Evolutionary conservation across 2,797 vertebrate species (phyloP), one percentile per base, ranked within the genome.

Genomic region (Eulemur coronatus): DNA sequence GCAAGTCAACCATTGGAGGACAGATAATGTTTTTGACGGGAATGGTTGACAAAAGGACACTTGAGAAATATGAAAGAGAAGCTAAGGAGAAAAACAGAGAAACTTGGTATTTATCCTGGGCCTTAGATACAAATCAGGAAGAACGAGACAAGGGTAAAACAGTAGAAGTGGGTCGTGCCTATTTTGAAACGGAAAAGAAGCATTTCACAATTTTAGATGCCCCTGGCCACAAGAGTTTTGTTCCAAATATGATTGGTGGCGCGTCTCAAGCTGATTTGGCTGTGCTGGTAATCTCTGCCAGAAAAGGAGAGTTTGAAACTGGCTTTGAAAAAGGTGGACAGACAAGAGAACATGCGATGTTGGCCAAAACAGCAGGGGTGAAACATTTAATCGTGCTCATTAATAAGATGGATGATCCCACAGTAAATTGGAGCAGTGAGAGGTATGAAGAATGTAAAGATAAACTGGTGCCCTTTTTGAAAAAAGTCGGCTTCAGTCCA

Each of bases 361-460:
- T 99, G 98, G 99, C 99, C 97, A 99, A 99, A 98, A 99, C 99
- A 35, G 99, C 99, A 2, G 99, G 99, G 35, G 99, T 99, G 89
- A 99, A 99, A 97, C 99, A 99, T 98, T 99, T 99, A 98, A 99
- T 99, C 97, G 99, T 99, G 97, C 99, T 99, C 96, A 99, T 99
- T 98, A 99, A 99, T 98, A 99, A 99, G 98, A 99, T 99, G 99
- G 99, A 99, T 43, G 99, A 99, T 97, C 99, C 99, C 43, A 99
- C 99, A 78, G 99, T 99, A 97, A 99, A 99, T 99, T 99, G 99
- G 99, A 99, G 99, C 98, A 99, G 99, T 57, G 99, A 99, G 98
- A 99, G 99, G 98, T 99, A 99, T 78, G 99, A 99, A 97, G 99
- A 99, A 98, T 99, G 99, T 97, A 99, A 99, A 99, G 99, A 99